Evolutionary conservation across 1,140 invertebrate species (phyloP), one percentile per base, ranked within the genome.

Genomic region (Pseudomyrmex gracilis): DNA sequence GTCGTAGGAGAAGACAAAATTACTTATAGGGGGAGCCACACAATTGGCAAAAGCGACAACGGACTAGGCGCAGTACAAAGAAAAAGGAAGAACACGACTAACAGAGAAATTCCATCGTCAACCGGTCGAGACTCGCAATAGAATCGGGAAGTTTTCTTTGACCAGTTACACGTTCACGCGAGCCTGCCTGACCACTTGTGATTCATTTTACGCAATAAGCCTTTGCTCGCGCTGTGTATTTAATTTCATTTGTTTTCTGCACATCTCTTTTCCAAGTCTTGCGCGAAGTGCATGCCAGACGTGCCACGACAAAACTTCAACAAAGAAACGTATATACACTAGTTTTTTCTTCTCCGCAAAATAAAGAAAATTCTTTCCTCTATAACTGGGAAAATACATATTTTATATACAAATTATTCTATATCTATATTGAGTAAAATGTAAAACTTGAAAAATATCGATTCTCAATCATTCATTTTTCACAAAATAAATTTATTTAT

Each of bases 191-290:
- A 90, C 89, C 89, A 89, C 89, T 90, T 89, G 89, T 87, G 89
- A 90, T 90, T 90, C 89, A 89, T 88, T 90, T 90, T 90, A 90
- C 87, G 89, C 89, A 90, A 90, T 88, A 87, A 89, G 82, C 89
- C 86, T 83, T 87, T 68, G 80, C 84, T 64, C 84, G 86, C 76
- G 85, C 78, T 82, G 85, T 85, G 66, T 80, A 89, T 87, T 85
- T 86, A 88, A 90, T 86, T 84, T 85, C 73, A 82, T 88, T 88
- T 90, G 85, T 85, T 85, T 88, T 86, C 86, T 88, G 83, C 73
- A 73, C 58, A 74, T 78, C 82, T 88, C 74, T 70, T 77, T 71
- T 80, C 66, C 64, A 58, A 78, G 76, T 80, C 66, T 80, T 24
- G 34, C 64, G 63, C 63, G 51, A 78, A 68, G 57, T 9, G 64